Base-by-base conservation (phyloP, 2,888 invertebrate genomes). In the Chloromyia formosa region DNA sequence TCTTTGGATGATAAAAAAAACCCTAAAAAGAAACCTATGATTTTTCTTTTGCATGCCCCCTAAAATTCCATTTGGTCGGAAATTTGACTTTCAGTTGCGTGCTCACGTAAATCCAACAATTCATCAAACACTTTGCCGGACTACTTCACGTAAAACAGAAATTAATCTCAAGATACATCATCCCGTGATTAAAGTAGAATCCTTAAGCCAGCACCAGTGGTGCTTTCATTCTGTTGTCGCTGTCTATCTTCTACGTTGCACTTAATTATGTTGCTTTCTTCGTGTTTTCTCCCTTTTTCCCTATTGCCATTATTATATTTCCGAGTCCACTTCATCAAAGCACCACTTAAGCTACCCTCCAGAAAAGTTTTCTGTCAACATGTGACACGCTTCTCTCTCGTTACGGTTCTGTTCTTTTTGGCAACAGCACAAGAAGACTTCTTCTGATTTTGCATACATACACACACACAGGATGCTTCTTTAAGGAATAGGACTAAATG, bases 311-410 rank as follows among this genome's bases (percentile, higher is more conserved):
- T 58, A 54, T 71, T 40, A 71, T 71, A 40, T 54, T 56, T 42
- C 58, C 18, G 71, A 71, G 71, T 71, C 71, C 60, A 71, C 71
- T 71, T 58, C 60, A 71, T 40, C 71, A 71, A 40, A 71, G 56
- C 18, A 71, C 71, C 60, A 71, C 71, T 71, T 71, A 58, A 60
- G 60, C 58, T 58, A 35, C 71, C 58, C 9, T 20, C 45, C 18
- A 12, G 71, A 58, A 40, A 58, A 56, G 12, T 60, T 71, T 69
- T 54, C 53, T 69, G 68, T 69, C 68, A 69, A 69, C 68, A 69
- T 69, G 68, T 69, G 54, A 69, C 68, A 69, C 53, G 68, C 53
- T 69, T 69, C 53, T 27, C n/a, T 27, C 18, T 53, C 23, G 7
- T 62, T 35, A 4, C 14, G 62, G 14, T 62, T 62, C 5, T 7